Percentiles rank a stretch among this genome's conserved stretches.
phyloP scores from a whole-genome alignment of 2,797 vertebrate genomes.

The Dallia pectoralis region DNA sequence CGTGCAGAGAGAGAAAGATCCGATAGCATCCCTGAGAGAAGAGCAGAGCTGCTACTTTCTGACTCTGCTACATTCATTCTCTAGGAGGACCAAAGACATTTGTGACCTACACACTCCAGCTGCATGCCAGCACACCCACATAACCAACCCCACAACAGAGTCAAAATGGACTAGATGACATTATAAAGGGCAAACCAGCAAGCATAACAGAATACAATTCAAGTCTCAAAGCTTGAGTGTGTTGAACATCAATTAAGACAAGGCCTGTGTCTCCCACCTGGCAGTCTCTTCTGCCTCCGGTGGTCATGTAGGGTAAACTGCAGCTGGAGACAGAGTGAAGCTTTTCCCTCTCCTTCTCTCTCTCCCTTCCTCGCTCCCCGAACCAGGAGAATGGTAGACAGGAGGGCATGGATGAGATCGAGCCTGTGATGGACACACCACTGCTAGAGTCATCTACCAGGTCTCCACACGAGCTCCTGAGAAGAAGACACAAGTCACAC shows the following conservation, averaged over 20 bases:
- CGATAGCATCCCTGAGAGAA: slow-evolving; percentile 79
- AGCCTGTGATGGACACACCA: slow-evolving; percentile 78
- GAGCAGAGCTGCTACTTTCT: slow-evolving; percentile 80
- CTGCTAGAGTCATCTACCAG: slow-evolving; percentile 72
- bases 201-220: neutral
- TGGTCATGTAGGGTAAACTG: slow-evolving; percentile 77
- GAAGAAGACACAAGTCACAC: neutral
- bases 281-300: slow-evolving; percentile 69
- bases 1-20: slow-evolving; percentile 82
- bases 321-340: slow-evolving; percentile 80
- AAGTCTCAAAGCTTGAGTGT: too few relatives aligned
- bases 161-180: neutral
- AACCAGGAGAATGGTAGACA: slow-evolving; percentile 92
- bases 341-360: slow-evolving; percentile 73
- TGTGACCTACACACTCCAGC: slow-evolving; percentile 1
- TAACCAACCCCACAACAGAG: neutral
- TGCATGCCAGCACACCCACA: neutral
- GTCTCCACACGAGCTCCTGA: slow-evolving; percentile 77
- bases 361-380: slow-evolving; percentile 80
- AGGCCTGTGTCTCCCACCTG: slow-evolving; percentile 34
- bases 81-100: slow-evolving; percentile 30
- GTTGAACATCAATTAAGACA: neutral
- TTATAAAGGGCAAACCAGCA: neutral
- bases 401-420: slow-evolving; percentile 82
- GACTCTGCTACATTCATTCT: slow-evolving; percentile 83